phyloP scores from a whole-genome alignment of 2,113 vertebrate species.

The Tonatia bakeri region DNA sequence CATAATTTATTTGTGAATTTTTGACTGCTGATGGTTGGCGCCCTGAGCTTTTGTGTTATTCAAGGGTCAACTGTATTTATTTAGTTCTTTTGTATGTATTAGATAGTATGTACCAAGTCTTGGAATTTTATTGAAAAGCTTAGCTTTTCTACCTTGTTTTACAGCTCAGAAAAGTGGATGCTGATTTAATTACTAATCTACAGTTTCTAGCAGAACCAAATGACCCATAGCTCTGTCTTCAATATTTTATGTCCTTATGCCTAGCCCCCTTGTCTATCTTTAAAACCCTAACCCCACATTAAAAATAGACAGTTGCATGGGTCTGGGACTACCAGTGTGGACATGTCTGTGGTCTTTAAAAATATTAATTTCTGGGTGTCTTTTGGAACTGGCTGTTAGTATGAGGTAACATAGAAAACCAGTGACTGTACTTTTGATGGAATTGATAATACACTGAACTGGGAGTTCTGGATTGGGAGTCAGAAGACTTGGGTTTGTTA shows the following conservation, averaged over 20 bases:
- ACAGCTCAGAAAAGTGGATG: neutral
- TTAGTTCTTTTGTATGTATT: neutral
- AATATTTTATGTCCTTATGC: neutral
- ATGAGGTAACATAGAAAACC: neutral
- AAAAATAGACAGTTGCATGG: neutral
- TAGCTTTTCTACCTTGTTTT: constrained; percentile 32
- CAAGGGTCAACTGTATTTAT: neutral
- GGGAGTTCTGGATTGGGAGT: neutral
- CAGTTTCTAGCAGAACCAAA: neutral
- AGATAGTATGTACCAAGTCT: neutral
- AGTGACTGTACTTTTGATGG: neutral
- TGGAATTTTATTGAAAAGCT: constrained; percentile 33
- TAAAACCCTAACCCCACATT: neutral
- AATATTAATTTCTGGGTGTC: neutral
- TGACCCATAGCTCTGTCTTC: neutral
- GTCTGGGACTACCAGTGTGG: neutral
- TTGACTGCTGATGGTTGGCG: neutral
- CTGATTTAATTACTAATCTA: neutral
- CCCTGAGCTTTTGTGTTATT: neutral
- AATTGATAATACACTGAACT: neutral
- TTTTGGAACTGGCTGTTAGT: neutral
- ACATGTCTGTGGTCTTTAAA: neutral
- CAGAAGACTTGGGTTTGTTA: neutral
- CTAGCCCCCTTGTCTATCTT: neutral
- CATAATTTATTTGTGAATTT: neutral